Percentiles rank a stretch among this genome's conserved stretches.
phyloP scores from a whole-genome alignment of 2,113 vertebrate species.

The Sinosuthora webbiana region DNA sequence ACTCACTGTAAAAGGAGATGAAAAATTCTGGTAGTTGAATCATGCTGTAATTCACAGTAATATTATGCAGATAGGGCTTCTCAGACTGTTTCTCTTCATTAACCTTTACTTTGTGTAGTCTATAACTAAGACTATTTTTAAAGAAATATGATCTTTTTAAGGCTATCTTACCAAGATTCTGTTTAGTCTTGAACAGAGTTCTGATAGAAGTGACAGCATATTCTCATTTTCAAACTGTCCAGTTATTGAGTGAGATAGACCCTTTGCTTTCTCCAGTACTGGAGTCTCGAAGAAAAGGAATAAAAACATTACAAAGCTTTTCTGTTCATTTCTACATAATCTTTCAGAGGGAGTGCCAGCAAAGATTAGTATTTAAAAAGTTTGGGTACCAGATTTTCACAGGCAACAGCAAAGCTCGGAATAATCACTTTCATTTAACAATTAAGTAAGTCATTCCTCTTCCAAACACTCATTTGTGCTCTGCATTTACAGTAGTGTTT shows the following conservation, averaged over 20 bases:
- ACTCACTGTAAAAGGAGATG: not conserved
- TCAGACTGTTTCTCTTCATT: not conserved
- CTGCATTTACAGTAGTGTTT: not conserved
- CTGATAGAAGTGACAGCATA: not conserved
- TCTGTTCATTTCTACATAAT: not conserved
- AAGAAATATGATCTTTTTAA: not conserved
- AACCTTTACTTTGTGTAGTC: not conserved
- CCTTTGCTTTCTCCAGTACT: not conserved
- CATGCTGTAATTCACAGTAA: not conserved
- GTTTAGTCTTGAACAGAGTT: not conserved
- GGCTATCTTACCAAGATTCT: not conserved
- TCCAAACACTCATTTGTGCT: not conserved
- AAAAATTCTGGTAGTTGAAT: slow-evolving; percentile 6
- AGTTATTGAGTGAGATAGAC: not conserved
- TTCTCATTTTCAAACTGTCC: not conserved
- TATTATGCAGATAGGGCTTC: not conserved
- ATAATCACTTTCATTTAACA: not conserved
- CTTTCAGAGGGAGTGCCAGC: not conserved
- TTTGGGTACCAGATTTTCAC: not conserved
- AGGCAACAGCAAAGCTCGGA: not conserved
- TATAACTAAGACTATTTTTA: not conserved
- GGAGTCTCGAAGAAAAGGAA: not conserved
- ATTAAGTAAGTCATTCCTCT: not conserved
- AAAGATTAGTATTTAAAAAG: not conserved
- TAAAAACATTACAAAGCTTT: not conserved